These are phyloP conservation scores for Crematogaster levior DNA, from an alignment of 2,888 invertebrate species.

Conservation along the genomic window DNA sequence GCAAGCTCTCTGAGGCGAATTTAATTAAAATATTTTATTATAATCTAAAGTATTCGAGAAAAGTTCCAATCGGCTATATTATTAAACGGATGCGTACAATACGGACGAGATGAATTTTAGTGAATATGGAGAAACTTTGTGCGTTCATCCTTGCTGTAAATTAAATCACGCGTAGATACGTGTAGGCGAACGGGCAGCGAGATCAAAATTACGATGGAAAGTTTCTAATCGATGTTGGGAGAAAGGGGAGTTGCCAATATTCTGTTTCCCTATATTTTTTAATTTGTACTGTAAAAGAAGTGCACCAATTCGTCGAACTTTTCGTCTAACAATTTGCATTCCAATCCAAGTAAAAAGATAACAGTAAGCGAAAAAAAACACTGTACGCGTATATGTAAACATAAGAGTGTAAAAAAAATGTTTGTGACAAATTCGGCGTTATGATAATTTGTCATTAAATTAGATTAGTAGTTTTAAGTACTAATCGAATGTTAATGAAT, in stretches of 20 bases:
- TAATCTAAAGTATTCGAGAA: conserved; percentile 12
- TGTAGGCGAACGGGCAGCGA: background rate
- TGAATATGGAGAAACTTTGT: conserved; percentile 22
- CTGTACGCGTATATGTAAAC: background rate
- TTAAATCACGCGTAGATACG: conserved; percentile 30
- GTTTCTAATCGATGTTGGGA: conserved; percentile 6
- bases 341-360: background rate
- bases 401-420: background rate
- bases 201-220: conserved; percentile 37
- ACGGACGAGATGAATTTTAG: conserved; percentile 23
- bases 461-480: background rate
- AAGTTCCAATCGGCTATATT: conserved; percentile 28
- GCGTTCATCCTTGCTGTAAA: conserved; percentile 33
- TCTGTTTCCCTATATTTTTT: conserved; percentile 1
- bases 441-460: conserved; percentile 1
- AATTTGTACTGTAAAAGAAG: background rate
- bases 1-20: background rate
- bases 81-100: conserved; percentile 21
- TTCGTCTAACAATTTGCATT: background rate
- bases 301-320: background rate
- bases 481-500: background rate
- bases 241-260: background rate
- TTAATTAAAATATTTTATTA: conserved; percentile 44
- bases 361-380: background rate
- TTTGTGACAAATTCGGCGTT: background rate